Conservation (phyloP, 2,113 vertebrate genomes). For the Psittacara wagleri region DNA sequence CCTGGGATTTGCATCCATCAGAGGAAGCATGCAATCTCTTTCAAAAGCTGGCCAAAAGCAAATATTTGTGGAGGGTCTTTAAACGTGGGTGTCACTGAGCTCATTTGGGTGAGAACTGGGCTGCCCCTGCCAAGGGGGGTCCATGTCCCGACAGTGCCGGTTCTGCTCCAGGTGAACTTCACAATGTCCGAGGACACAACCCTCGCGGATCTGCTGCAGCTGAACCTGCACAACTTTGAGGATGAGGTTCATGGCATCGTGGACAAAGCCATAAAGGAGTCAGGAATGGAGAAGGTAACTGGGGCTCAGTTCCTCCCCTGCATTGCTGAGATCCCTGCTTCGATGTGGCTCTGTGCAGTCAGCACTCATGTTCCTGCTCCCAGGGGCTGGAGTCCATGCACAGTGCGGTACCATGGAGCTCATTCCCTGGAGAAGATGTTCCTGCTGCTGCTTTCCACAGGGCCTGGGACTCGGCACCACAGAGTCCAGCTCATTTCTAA, state of each 20-base stretch:
- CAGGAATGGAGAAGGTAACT: slow-evolving; percentile 77
- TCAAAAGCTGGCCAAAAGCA: background rate
- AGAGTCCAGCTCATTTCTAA: background rate
- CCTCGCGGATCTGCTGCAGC: slow-evolving; percentile 70
- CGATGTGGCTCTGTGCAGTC: fast-evolving
- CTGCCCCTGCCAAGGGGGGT: background rate
- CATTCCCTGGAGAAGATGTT: fast-evolving
- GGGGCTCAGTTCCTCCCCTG: background rate
- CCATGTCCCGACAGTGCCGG: fast-evolving
- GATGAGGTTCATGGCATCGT: slow-evolving; percentile 77
- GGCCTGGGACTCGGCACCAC: background rate
- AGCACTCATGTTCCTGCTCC: fast-evolving
- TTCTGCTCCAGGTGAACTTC: slow-evolving; percentile 77
- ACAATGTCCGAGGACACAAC: slow-evolving; percentile 75
- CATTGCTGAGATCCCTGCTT: background rate
- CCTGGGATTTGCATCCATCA: background rate
- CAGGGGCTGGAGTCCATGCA: background rate
- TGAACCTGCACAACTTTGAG: slow-evolving; percentile 75
- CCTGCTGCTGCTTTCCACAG: fast-evolving
- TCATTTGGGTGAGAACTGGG: background rate
- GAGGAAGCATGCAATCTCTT: background rate
- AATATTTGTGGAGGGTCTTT: background rate
- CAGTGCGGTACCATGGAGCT: fast-evolving
- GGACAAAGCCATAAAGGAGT: slow-evolving; percentile 78
- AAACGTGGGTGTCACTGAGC: fast-evolving